Conservation (phyloP, 2,888 invertebrate genomes). For the Stegophylla sp. region DNA sequence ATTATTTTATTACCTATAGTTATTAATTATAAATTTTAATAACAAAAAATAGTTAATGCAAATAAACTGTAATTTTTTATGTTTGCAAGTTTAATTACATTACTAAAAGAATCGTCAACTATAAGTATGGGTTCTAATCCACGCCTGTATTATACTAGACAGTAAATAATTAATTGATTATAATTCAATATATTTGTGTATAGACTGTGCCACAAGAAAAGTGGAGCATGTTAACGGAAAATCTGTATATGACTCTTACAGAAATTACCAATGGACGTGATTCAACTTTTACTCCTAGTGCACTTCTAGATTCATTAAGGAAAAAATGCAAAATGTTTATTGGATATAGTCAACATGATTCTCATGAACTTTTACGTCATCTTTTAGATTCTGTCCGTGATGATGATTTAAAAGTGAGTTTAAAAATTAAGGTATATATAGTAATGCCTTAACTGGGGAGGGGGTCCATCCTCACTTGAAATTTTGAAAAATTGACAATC, state of each 20-base stretch:
- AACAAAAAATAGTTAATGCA: no score
- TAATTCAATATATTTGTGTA: conserved; percentile 59
- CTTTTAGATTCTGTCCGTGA: conserved; percentile 85
- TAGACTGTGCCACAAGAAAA: conserved; percentile 74
- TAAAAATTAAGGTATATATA: no score
- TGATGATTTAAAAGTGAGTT: conserved; percentile 68
- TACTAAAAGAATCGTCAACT: no score
- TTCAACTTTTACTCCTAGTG: conserved; percentile 60
- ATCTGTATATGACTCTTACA: conserved; percentile 74
- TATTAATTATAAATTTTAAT: no score
- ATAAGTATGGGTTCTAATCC: no score
- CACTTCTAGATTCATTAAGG: conserved; percentile 61
- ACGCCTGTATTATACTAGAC: no score
- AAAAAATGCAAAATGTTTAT: conserved; percentile 77
- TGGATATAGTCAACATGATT: conserved; percentile 94
- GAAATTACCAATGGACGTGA: conserved; percentile 71
- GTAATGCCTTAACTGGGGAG: no score
- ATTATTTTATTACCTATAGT: no score
- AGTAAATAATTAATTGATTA: background rate
- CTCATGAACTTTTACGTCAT: conserved; percentile 91
- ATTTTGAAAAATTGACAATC: no score
- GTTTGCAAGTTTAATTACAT: no score
- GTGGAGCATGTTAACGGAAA: conserved; percentile 74
- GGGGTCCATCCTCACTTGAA: no score
- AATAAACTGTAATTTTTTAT: no score